phyloP scores from a whole-genome alignment of 2,888 invertebrate species.

The Eupithecia subumbrata region DNA sequence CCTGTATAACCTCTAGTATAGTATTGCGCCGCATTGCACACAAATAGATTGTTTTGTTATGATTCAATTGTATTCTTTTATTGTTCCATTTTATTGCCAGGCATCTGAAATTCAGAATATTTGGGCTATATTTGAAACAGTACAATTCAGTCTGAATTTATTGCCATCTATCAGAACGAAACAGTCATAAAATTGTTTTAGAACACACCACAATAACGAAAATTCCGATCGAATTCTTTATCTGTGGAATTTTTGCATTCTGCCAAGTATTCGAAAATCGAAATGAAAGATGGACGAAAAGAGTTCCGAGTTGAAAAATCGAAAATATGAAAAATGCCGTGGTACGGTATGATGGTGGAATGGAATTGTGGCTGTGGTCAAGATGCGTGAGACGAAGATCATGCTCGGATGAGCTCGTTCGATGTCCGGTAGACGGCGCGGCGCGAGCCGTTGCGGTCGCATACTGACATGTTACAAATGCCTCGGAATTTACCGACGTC shows the following conservation, averaged over 20 bases:
- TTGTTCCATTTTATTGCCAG: constrained; percentile 27
- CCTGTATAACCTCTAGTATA: not conserved
- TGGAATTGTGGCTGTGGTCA: constrained; percentile 44
- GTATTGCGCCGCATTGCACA: not conserved
- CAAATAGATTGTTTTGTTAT: constrained; percentile 8
- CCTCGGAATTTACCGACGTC: constrained; percentile 13
- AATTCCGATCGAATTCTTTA: constrained; percentile 35
- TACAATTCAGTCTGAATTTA: constrained; percentile 28
- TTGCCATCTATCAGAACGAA: constrained; percentile 41
- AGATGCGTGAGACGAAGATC: constrained; percentile 52
- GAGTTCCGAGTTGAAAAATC: constrained; percentile 4
- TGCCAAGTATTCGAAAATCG: constrained; percentile 35
- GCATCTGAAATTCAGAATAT: constrained; percentile 10
- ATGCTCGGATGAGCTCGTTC: constrained; percentile 22
- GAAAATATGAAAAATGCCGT: constrained; percentile 27
- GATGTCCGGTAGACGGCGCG: constrained; percentile 30
- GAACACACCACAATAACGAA: constrained; percentile 35
- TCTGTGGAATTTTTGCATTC: constrained; percentile 36
- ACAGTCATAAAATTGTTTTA: constrained; percentile 35
- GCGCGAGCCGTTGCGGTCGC: constrained; percentile 32
- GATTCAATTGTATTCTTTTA: constrained; percentile 3
- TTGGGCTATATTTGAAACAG: constrained; percentile 5
- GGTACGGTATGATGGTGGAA: constrained; percentile 23
- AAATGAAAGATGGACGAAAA: constrained; percentile 10
- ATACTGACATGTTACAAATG: constrained; percentile 18